Evolutionary conservation across 2,888 invertebrate species (phyloP).

Genomic region (Synanthedon myopaeformis): DNA sequence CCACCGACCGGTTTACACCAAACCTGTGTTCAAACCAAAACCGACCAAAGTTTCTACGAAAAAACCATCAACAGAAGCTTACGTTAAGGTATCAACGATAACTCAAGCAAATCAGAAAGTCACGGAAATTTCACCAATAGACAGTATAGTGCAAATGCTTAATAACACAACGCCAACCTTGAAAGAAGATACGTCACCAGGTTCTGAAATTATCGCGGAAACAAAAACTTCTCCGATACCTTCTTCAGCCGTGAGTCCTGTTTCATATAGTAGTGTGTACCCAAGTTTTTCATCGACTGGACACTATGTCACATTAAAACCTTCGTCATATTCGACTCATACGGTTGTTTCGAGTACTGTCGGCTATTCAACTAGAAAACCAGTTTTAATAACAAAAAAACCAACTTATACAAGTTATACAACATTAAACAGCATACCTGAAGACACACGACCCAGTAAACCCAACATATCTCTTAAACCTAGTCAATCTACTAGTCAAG

Average conservation of each 20-base stretch:
- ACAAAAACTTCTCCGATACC: conserved; percentile 53
- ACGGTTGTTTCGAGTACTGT: conserved; percentile 8
- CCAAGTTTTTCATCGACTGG: conserved; percentile 43
- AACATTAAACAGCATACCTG: conserved; percentile 37
- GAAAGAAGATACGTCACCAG: conserved; percentile 44
- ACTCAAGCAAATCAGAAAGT: conserved; percentile 57
- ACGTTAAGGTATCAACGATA: conserved; percentile 69
- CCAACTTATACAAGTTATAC: conserved; percentile 34
- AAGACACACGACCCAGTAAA: conserved; percentile 31
- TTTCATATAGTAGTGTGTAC: conserved; percentile 40
- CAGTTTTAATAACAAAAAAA: conserved; percentile 26
- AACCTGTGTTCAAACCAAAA: conserved; percentile 70
- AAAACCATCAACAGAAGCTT: conserved; percentile 57
- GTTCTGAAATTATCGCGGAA: conserved; percentile 33
- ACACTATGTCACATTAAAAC: conserved; percentile 55
- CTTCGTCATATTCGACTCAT: conserved; percentile 27
- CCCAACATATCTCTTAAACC: conserved; percentile 45
- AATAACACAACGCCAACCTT: conserved; percentile 62
- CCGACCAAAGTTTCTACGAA: conserved; percentile 29
- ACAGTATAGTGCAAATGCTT: conserved; percentile 75
- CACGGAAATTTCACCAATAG: conserved; percentile 51
- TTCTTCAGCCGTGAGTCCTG: conserved; percentile 28
- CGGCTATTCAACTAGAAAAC: conserved; percentile 21
- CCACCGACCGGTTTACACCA: conserved; percentile 48
- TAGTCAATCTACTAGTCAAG: conserved; percentile 57